Evolutionary conservation across 2,113 vertebrate genomes (phyloP), one percentile per base, ranked within the genome.

Genomic region (Cygnus buccinator): DNA sequence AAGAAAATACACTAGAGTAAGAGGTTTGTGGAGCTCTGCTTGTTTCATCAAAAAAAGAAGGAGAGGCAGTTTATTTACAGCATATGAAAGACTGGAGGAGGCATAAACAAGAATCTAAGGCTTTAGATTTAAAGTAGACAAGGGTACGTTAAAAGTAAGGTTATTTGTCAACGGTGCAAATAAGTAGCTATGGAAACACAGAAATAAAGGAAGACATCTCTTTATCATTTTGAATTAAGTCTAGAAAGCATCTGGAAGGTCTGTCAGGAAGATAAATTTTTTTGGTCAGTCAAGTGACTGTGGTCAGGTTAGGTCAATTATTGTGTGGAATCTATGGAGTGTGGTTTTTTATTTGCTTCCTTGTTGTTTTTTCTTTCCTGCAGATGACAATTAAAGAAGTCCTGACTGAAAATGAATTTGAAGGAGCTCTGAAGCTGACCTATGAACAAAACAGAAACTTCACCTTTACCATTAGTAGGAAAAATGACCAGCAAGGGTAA

Each of bases 401-500:
- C 84, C 78, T 98, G 8, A 98, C 98, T 17, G 98, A 97, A 91
- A 97, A 98, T 17, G 97, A 98, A 92, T 96, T 97, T 12, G 97
- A 96, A 93, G 98, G 97, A 88, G 97, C 97, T 41, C 71, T 98
- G 87, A 97, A 95, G 28, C 86, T 98, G 80, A 98, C 96, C 87
- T 98, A 90, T 87, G 98, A 98, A 82, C 90, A 96, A 88, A 97
- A 95, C 67, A 87, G 95, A 67, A 98, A 97, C 29, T 87, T 99
- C 70, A 97, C 97, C 6, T 85, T 99, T 58, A 97, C 93, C n/a
- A 62, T 98, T 61, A 98, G 97, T 25, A 98, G 98, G 55, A 97
- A 97, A 79, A 97, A 90, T 70, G 86, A 97, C 26, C 93, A 96
- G 74, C 95, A 97, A 89, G 98, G 98, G 98, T 99, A 97, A 93